Conservation (phyloP, 1,140 invertebrate species). For the Drosophila santomea region DNA sequence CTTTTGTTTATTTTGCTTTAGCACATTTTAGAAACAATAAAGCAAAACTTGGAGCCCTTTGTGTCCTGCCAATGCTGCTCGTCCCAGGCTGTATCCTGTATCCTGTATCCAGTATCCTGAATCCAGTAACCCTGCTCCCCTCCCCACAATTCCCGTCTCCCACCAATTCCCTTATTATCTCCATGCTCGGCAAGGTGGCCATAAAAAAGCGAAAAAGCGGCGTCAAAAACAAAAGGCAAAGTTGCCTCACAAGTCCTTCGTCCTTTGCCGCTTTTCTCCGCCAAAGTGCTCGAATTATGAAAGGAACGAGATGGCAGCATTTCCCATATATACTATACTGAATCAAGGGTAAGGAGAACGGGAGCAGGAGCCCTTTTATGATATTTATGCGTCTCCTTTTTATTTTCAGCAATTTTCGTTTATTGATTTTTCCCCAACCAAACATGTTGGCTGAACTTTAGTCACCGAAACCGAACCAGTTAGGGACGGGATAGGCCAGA, state of each 20-base stretch:
- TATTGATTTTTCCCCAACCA: constrained; percentile 60
- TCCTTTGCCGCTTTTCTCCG: neutral
- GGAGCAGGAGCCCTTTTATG: constrained; percentile 2
- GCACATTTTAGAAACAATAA: constrained; percentile 81
- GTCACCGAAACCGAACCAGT: constrained; percentile 12
- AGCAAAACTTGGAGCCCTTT: constrained; percentile 77
- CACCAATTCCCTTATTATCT: constrained; percentile 50
- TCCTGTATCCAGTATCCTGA: no score
- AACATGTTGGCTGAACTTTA: constrained; percentile 21
- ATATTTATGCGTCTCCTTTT: constrained; percentile 56
- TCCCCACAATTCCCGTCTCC: neutral
- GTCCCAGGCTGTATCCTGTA: constrained; percentile 1
- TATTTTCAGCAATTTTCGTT: constrained; percentile 65
- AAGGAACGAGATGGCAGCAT: constrained; percentile 7
- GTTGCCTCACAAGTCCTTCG: constrained; percentile 18
- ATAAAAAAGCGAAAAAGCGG: constrained; percentile 72
- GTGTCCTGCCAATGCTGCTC: constrained; percentile 48
- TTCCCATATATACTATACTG: neutral
- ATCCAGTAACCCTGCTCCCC: neutral
- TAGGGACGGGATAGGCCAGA: constrained; percentile 16
- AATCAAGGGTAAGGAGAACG: neutral
- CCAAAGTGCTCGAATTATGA: constrained; percentile 41
- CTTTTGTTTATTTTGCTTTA: constrained; percentile 77
- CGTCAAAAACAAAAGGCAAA: constrained; percentile 64
- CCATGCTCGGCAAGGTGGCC: constrained; percentile 47